phyloP scores from a whole-genome alignment of 2,888 invertebrate genomes.

The Drosophila ezoana region DNA sequence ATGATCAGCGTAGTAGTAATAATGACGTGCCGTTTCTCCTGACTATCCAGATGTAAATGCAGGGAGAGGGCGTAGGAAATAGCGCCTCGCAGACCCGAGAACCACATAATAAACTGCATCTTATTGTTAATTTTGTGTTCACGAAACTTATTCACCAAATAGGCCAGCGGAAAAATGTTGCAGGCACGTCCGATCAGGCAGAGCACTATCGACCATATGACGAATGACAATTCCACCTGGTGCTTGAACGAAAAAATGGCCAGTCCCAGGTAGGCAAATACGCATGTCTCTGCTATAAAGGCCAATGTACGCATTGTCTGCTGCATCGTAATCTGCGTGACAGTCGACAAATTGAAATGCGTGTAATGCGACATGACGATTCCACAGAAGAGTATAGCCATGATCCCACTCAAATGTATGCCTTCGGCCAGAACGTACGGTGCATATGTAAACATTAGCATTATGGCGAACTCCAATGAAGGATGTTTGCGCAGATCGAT shows the following conservation, averaged over 20 bases:
- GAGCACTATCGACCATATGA: slow-evolving; percentile 97
- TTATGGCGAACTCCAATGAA: slow-evolving; percentile 98
- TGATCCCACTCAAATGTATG: slow-evolving; percentile 97
- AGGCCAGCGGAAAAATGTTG: slow-evolving; percentile 98
- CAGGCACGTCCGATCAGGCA: slow-evolving; percentile 97
- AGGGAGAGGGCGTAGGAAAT: slow-evolving; percentile 99
- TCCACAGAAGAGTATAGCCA: slow-evolving; percentile 99
- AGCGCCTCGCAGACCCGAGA: slow-evolving; percentile 97
- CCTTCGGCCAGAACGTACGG: slow-evolving; percentile 99
- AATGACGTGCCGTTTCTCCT: slow-evolving; percentile 97
- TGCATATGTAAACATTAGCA: slow-evolving; percentile 99
- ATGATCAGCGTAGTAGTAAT: slow-evolving; percentile 99
- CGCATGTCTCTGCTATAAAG: slow-evolving; percentile 99
- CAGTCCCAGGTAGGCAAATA: slow-evolving; percentile 96
- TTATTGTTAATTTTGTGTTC: slow-evolving; percentile 99
- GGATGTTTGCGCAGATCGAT: slow-evolving; percentile 98
- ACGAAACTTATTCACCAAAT: slow-evolving; percentile 97
- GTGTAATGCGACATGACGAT: slow-evolving; percentile 99
- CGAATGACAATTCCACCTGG: slow-evolving; percentile 94
- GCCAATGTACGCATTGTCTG: slow-evolving; percentile 98
- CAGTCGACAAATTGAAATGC: slow-evolving; percentile 98
- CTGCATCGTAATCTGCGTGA: slow-evolving; percentile 99
- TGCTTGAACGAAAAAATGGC: slow-evolving; percentile 95
- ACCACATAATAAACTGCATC: slow-evolving; percentile 99
- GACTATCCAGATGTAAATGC: slow-evolving; percentile 94